Percentiles rank a stretch among this genome's conserved stretches.
phyloP scores from a whole-genome alignment of 2,888 invertebrate species.

The Tortricodes alternella region DNA sequence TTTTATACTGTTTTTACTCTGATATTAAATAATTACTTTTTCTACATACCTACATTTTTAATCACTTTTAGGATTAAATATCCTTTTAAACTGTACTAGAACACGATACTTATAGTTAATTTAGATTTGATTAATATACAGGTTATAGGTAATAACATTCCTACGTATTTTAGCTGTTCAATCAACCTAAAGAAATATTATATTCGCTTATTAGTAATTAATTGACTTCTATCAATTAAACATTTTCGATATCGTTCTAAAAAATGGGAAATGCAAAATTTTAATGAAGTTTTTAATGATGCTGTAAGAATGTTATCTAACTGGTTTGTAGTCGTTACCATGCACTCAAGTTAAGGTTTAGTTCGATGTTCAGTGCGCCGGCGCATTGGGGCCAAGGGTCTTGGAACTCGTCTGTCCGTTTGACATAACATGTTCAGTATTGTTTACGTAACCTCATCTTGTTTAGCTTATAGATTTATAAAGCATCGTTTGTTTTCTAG shows the following conservation, averaged over 20 bases:
- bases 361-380: background rate
- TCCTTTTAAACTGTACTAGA: no score
- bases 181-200: background rate
- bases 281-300: constrained; percentile 7
- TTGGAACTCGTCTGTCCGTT: constrained; percentile 12
- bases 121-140: background rate
- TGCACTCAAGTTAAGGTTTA: background rate
- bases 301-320: constrained; percentile 2
- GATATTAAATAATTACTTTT: background rate
- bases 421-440: constrained; percentile 5
- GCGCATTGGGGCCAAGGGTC: constrained; percentile 61
- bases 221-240: constrained; percentile 1
- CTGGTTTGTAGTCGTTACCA: constrained; percentile 1
- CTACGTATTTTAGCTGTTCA: background rate
- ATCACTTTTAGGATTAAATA: no score
- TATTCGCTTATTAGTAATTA: background rate
- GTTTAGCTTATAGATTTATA: background rate
- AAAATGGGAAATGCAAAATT: background rate
- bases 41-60: no score
- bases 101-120: no score
- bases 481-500: no score
- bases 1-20: constrained; percentile 1
- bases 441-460: constrained; percentile 1
- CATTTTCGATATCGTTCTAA: background rate
- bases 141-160: background rate